Base-by-base conservation (phyloP, 2,113 vertebrate genomes). In the Nothobranchius kuhntae region DNA sequence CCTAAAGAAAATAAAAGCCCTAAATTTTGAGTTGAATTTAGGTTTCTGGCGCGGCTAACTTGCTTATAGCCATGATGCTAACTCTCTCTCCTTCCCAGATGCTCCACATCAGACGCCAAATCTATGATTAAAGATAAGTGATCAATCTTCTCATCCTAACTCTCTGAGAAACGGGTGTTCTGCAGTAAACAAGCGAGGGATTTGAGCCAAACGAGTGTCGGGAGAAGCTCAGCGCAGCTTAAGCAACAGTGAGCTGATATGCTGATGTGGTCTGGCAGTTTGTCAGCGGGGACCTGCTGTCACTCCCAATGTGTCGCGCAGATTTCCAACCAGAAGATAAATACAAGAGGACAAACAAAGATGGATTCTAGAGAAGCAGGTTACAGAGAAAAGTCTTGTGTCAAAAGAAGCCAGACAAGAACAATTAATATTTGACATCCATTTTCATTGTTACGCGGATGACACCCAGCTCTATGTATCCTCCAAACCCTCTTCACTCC, bases 261-360 rank as follows among this genome's bases (percentile, higher is more conserved):
- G 75, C 26, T 78, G 80, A 84, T 85, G 64, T 53, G 48, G 70
- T 57, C 38, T 78, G 81, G 72, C 77, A 86, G 68, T 71, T 65
- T n/a, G 62, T 65, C 50, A 50, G 55, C 68, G 5, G 40, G 62
- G 63, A 77, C 65, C 61, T 58, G 66, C 67, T 81, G 65, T 76
- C 69, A 75, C 65, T 72, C 64, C 71, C 3, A 74, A 70, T 80
- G 71, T 53, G 46, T 81, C 38, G 66, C 53, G 47, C 42, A 13
- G 53, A 53, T 44, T 51, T 57, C 0, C 30, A 65, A n/a, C 40
- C 26, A 72, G 48, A 54, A 53, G 53, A 35, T 21, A 65, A 59
- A 68, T 13, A 59, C 61, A 67, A 69, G 11, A 14, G 53, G 46
- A 47, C 17, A 47, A 21, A 65, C 13, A 21, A 71, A 30, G 13